A percentile compares a stretch with the other conserved stretches of the same genome.
phyloP scores from a whole-genome alignment of 2,797 vertebrate genomes.

The Eospalax fontanierii region DNA sequence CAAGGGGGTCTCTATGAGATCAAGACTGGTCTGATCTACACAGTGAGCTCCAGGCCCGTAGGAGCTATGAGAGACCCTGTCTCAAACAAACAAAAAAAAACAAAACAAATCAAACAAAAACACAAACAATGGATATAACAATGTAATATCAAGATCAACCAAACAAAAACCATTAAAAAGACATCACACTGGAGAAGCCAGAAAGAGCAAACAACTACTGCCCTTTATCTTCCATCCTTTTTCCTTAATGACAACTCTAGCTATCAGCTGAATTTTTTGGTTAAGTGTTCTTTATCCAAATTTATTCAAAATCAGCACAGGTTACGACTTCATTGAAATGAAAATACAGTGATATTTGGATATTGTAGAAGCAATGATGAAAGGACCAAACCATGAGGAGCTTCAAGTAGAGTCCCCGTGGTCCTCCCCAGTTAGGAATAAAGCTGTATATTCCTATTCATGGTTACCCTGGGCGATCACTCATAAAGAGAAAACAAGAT shows the following conservation, averaged over 20 bases:
- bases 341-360: not conserved
- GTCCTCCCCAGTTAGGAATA: not conserved
- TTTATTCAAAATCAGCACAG: not conserved
- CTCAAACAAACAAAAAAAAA: too few relatives aligned
- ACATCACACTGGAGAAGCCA: not conserved
- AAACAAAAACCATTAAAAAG: slow-evolving; percentile 52
- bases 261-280: not conserved
- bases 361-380: not conserved
- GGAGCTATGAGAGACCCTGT: too few relatives aligned
- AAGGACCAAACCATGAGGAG: slow-evolving; percentile 35
- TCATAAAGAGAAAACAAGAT: slow-evolving; percentile 33
- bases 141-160: slow-evolving; percentile 12
- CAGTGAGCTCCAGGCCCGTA: too few relatives aligned
- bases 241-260: not conserved
- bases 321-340: slow-evolving; percentile 28
- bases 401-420: not conserved
- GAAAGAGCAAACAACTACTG: not conserved
- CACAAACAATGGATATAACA: not conserved
- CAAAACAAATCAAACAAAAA: too few relatives aligned
- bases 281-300: slow-evolving; percentile 34
- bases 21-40: too few relatives aligned
- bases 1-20: too few relatives aligned
- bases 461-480: not conserved
- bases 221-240: not conserved
- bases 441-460: not conserved